These are phyloP conservation scores for Pissodes strobi DNA, from an alignment of 1,140 invertebrate genomes.

Conservation along the genomic window DNA sequence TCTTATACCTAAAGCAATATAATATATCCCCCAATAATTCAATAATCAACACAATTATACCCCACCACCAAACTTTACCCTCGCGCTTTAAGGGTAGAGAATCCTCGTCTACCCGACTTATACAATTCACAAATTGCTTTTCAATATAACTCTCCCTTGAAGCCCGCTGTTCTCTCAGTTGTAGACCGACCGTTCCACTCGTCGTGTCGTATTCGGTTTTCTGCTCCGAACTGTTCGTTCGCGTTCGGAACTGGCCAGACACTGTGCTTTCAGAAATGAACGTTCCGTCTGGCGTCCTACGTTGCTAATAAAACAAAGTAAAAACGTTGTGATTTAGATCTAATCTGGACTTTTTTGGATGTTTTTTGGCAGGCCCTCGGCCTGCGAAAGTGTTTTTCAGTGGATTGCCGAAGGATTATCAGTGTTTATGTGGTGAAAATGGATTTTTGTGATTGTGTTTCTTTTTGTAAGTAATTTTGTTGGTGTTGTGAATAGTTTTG, in stretches of 20 bases:
- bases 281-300: constrained; percentile 1
- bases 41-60: constrained; percentile 26
- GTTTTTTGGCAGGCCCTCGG: background rate
- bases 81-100: constrained; percentile 15
- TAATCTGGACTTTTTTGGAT: background rate
- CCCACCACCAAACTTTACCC: constrained; percentile 25
- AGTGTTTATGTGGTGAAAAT: background rate
- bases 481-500: constrained; percentile 1
- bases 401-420: constrained; percentile 2
- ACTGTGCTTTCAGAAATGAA: background rate
- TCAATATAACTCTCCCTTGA: constrained; percentile 47
- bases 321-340: constrained; percentile 2
- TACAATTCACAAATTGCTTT: constrained; percentile 55
- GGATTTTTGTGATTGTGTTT: background rate
- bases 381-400: too few species aligned
- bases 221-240: constrained; percentile 1
- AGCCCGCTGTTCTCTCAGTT: background rate
- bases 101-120: constrained; percentile 44
- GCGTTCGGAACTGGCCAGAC: background rate
- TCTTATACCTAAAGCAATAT: too few species aligned
- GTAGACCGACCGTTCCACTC: constrained; percentile 2
- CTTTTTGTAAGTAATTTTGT: constrained; percentile 2
- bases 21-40: constrained; percentile 26
- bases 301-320: constrained; percentile 4
- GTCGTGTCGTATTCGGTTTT: background rate